Evolutionary conservation across 2,888 invertebrate species (phyloP).

Genomic region (Dendrolimus houi): DNA sequence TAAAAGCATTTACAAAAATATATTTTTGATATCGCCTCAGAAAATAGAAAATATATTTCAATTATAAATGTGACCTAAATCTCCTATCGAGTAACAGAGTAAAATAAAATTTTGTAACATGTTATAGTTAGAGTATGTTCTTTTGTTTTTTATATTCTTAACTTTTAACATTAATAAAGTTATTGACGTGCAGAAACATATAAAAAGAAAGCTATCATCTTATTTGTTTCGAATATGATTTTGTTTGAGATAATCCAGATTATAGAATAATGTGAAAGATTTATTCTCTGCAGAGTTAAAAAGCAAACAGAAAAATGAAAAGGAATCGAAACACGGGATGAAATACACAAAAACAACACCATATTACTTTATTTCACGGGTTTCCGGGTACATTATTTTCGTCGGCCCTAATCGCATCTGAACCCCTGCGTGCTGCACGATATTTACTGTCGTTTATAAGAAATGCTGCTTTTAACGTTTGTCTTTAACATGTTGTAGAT

Average conservation of each 20-base stretch:
- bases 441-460: constrained; percentile 12
- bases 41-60: too few relatives aligned
- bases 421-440: constrained; percentile 11
- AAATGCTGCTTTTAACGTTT: constrained; percentile 7
- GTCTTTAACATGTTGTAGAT: too few relatives aligned
- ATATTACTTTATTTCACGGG: constrained; percentile 9
- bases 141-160: too few relatives aligned
- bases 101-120: too few relatives aligned
- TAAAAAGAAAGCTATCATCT: constrained; percentile 11
- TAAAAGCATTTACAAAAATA: too few relatives aligned
- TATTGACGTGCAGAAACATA: too few relatives aligned
- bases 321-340: constrained; percentile 10
- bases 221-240: constrained; percentile 44
- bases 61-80: too few relatives aligned
- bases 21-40: too few relatives aligned
- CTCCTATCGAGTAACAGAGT: too few relatives aligned
- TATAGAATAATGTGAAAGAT: constrained; percentile 38
- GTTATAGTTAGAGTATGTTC: too few relatives aligned
- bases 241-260: constrained; percentile 54
- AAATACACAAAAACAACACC: constrained; percentile 7
- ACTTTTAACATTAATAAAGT: too few relatives aligned
- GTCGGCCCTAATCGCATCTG: constrained; percentile 9
- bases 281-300: constrained; percentile 16
- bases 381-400: constrained; percentile 10
- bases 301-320: constrained; percentile 14